phyloP scores from a whole-genome alignment of 2,797 vertebrate genomes.

The Denticeps clupeoides region DNA sequence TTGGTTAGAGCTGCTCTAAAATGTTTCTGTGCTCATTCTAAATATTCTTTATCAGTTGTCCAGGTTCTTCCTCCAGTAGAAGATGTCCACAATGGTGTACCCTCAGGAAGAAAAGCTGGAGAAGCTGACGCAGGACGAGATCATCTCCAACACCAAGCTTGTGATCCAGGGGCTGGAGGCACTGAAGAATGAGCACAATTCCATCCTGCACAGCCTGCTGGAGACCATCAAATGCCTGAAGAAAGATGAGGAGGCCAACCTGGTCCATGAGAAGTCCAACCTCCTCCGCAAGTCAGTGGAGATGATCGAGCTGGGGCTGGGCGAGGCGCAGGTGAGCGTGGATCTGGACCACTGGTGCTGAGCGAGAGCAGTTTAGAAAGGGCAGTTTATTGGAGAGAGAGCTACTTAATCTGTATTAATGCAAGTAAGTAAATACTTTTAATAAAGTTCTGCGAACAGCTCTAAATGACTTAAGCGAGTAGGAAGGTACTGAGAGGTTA shows the following conservation, averaged over 20 bases:
- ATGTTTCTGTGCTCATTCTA: too few relatives aligned
- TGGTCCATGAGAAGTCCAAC: constrained; percentile 92
- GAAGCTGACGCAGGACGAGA: constrained; percentile 94
- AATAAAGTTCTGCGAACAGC: too few relatives aligned
- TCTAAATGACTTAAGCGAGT: too few relatives aligned
- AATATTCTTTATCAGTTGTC: not conserved
- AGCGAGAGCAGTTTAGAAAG: not conserved
- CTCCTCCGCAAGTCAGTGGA: constrained; percentile 91
- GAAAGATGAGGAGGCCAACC: constrained; percentile 92
- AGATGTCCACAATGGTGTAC: constrained; percentile 85
- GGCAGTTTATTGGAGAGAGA: not conserved
- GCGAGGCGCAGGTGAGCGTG: constrained; percentile 83
- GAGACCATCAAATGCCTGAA: constrained; percentile 98
- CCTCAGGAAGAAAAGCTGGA: constrained; percentile 85
- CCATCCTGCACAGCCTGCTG: constrained; percentile 90
- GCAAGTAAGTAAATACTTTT: too few relatives aligned
- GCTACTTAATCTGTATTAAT: too few relatives aligned
- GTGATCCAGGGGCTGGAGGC: constrained; percentile 97
- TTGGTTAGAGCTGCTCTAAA: too few relatives aligned
- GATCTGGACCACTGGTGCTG: not conserved
- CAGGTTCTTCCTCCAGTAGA: constrained; percentile 52
- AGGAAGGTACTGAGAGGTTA: too few relatives aligned
- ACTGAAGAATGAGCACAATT: constrained; percentile 93
- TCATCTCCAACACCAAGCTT: constrained; percentile 93
- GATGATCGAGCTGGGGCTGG: constrained; percentile 93